Evolutionary conservation across 2,113 vertebrate species (phyloP).

Genomic region (Hemibagrus wyckioides): DNA sequence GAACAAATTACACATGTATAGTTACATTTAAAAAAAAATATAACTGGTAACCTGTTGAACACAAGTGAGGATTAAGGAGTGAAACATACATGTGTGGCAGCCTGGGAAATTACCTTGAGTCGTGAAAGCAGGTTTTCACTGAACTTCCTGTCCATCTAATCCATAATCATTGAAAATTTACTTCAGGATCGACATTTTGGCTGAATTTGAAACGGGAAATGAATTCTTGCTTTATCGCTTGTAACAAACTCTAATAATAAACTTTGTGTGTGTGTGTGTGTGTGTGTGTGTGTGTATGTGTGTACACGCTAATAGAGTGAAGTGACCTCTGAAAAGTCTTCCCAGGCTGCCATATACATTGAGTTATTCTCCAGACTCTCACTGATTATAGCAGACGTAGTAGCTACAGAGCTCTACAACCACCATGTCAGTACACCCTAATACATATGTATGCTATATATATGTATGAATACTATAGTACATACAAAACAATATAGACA

Average conservation of each 20-base stretch:
- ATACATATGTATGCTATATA: no score
- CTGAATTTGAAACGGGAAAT: background rate
- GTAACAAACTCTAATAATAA: background rate
- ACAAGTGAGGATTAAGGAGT: background rate
- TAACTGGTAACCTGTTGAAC: no score
- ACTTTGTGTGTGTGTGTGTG: background rate
- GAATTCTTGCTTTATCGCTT: background rate
- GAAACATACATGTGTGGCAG: background rate
- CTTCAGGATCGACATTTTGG: background rate
- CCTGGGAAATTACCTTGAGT: background rate
- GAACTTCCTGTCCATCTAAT: background rate
- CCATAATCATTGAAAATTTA: background rate
- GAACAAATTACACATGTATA: no score
- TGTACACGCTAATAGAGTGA: background rate
- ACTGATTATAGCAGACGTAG: background rate
- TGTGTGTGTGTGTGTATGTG: background rate
- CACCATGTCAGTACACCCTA: no score
- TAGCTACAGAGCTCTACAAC: background rate
- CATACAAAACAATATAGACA: background rate
- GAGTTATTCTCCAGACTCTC: background rate
- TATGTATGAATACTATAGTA: no score
- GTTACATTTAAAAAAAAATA: no score
- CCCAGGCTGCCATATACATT: background rate
- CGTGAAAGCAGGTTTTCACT: background rate
- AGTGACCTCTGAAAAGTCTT: background rate